Base-by-base conservation (phyloP, 2,797 vertebrate genomes). In the Rachycentron canadum region DNA sequence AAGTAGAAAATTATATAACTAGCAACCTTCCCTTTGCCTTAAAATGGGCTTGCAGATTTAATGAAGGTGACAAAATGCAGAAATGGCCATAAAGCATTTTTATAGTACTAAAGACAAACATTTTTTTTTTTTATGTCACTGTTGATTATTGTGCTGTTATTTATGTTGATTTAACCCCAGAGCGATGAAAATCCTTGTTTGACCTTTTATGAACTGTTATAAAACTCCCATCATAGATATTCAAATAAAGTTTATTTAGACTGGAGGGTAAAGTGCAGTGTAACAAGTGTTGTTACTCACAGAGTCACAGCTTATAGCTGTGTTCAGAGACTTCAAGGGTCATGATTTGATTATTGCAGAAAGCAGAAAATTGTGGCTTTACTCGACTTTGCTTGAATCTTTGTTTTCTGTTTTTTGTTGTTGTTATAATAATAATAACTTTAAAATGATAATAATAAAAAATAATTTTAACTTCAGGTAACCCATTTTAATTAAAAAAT, bases 321-420 rank as follows among this genome's bases (percentile, higher is more conserved):
- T 9, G 7, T 23, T 10, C 7, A 65, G 21, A 62, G 4, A 26
- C 30, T 12, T 72, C 17, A 49, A 36, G 10, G 28, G 23, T 45
- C 11, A 28, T 34, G 30, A 77, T 38, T 55, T 79, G 50, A 43
- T 58, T 28, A 40, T n/a, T n/a, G 50, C 13, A 14, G 45, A 28
- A 34, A 64, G 16, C 2, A 52, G 17, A 43, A n/a, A 72, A 52
- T n/a, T 34, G 16, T 58, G 13, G 32, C 45, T 69, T 41, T 26
- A 50, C 52, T 2, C 2, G 7, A 40, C 3, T 57, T 57, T 19
- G 5, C 23, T 38, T 0, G 0, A 61, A 55, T 25, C 8, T 55
- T 13, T 45, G 17, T 21, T 8, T 45, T 8, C 17, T 9, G 3
- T 26, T 38, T 14, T 11, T 41, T 49, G 12, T 3, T 68, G 3